Evolutionary conservation across 1,140 invertebrate species (phyloP).

Genomic region (Cydia strobilella): DNA sequence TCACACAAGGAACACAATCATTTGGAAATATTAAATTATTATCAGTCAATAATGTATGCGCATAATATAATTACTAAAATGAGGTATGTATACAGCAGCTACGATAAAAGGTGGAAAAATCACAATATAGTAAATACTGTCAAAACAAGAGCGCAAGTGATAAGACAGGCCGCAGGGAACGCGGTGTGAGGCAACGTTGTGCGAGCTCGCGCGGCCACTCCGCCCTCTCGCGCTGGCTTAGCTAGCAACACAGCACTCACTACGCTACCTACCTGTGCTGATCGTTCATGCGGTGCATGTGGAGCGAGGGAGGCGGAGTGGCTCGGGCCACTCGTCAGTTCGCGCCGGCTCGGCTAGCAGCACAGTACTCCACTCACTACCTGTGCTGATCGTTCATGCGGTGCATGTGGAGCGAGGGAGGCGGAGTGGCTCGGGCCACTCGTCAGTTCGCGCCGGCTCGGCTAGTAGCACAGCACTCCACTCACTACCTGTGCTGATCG

Average conservation of each 20-base stretch:
- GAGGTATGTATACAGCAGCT: slow-evolving; percentile 66
- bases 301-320: slow-evolving; percentile 41
- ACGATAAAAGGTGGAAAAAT: slow-evolving; percentile 69
- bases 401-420: not conserved
- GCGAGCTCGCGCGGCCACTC: slow-evolving; percentile 53
- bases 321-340: slow-evolving; percentile 45
- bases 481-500: too few relatives aligned
- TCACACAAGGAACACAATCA: slow-evolving; percentile 74
- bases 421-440: slow-evolving; percentile 51
- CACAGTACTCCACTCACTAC: too few relatives aligned
- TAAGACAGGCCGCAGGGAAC: slow-evolving; percentile 55
- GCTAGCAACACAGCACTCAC: slow-evolving; percentile 39
- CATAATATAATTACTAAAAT: slow-evolving; percentile 74
- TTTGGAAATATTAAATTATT: slow-evolving; percentile 68
- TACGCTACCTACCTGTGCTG: too few relatives aligned
- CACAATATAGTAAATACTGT: slow-evolving; percentile 76
- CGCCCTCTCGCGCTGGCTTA: slow-evolving; percentile 35
- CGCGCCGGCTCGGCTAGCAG: slow-evolving; percentile 29
- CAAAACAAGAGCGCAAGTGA: slow-evolving; percentile 59
- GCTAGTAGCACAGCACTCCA: too few relatives aligned
- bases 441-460: slow-evolving; percentile 34
- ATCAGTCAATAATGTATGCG: slow-evolving; percentile 75
- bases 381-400: slow-evolving; percentile 17
- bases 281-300: slow-evolving; percentile 34
- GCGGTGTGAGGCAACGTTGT: slow-evolving; percentile 74